Base-by-base conservation (phyloP, 2,113 vertebrate genomes). In the Cyanistes caeruleus region DNA sequence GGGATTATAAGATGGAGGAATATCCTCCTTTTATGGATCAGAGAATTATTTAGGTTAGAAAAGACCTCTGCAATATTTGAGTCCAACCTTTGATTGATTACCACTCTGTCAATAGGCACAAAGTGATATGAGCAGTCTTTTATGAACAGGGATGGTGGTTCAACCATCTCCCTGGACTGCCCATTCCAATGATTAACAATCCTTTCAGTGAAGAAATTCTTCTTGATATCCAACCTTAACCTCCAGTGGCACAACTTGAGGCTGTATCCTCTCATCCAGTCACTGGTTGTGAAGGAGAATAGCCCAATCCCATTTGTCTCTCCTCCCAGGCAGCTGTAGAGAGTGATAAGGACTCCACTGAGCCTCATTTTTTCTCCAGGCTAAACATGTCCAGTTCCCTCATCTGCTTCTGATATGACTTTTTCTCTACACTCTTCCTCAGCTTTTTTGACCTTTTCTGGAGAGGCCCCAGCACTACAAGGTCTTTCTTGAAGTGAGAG, bases 31-130 rank as follows among this genome's bases (percentile, higher is more conserved):
- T 86, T 56, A 56, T 13, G 27, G 25, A 56, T 64, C 30, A 72
- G 30, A 56, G 24, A 63, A 72, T 56, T 55, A 41, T 55, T 64
- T 49, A 35, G 20, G 11, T 72, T 64, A 48, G 30, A 79, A 87
- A 41, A 41, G 30, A 48, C 7, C 7, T 48, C 19, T 49, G 41
- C 0, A 0, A 35, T 35, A 15, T 21, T 41, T 0, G 1, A 31
- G 11, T 49, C 21, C 49, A 64, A 12, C 6, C 7, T 64, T 56
- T 72, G 22, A 33, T 31, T 52, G 41, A 55, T 21, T 12, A 30
- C 7, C 8, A 20, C 4, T 5, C 41, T 35, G 16, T 35, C 51
- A 72, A 35, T 64, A 15, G 20, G 1, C 10, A 35, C 3, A 2
- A 56, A 72, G 21, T 31, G 7, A 35, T 46, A 56, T 2, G 10